Conservation (phyloP, 2,113 vertebrate species). For the Mormyrus iriodes region DNA sequence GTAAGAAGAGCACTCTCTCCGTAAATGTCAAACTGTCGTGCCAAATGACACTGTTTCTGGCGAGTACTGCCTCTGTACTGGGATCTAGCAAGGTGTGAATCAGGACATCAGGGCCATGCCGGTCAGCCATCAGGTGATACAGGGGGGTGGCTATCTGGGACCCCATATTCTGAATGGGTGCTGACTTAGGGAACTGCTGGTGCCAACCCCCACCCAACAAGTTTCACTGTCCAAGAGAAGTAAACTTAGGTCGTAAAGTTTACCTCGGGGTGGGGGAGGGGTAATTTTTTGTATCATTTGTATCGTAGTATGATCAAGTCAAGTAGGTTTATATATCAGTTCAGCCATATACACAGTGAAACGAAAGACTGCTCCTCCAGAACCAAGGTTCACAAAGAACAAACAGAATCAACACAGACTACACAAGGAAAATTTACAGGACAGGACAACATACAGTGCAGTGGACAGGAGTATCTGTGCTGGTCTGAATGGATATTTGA, state of each 20-base stretch:
- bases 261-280: not conserved
- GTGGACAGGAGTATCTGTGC: too few relatives aligned
- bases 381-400: too few relatives aligned
- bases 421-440: too few relatives aligned
- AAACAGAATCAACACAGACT: too few relatives aligned
- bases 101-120: not conserved
- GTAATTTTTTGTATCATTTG: too few relatives aligned
- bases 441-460: too few relatives aligned
- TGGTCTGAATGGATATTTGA: too few relatives aligned
- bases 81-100: not conserved
- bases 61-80: not conserved
- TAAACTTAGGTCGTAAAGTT: not conserved
- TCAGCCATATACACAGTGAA: too few relatives aligned
- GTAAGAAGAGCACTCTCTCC: constrained; percentile 52
- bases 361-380: too few relatives aligned
- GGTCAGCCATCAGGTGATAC: not conserved
- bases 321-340: too few relatives aligned
- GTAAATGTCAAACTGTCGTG: not conserved
- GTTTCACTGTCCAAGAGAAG: not conserved
- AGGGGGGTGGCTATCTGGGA: not conserved
- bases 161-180: not conserved
- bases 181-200: not conserved
- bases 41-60: not conserved
- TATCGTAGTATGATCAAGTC: too few relatives aligned
- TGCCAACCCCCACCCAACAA: not conserved